Evolutionary conservation across 1,140 invertebrate genomes (phyloP), one percentile per base, ranked within the genome.

Genomic region (Holcopasites calliopsidis): DNA sequence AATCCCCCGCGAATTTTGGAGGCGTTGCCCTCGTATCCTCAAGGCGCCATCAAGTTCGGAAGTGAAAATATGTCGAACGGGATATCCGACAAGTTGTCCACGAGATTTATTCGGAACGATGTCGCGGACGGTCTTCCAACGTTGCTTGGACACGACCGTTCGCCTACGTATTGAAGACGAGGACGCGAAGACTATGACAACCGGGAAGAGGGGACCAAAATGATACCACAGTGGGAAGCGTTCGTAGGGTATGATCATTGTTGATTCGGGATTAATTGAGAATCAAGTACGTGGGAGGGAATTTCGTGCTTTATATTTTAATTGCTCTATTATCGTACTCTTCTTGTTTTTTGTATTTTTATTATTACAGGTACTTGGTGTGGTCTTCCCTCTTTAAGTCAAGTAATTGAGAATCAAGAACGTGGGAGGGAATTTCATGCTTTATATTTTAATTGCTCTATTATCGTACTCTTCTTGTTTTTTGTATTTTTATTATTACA

Each of bases 1-100:
- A 76, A 52, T 57, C 82, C 84, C 26, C 90, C 90, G 1, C 68
- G 90, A 28, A 86, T 91, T 31, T 70, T 91, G 55, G 88, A 91
- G 75, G 90, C 90, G 10, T 77, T 91, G 44, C 90, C 90, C 1
- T 87, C 86, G 5, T 88, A 88, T 69, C 83, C 86, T 0, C 73
- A 83, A 2, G 79, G 76, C 4, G 28, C 28, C 10, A 38, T 69
- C 11, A 68, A 73, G n/a, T 50, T 76, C 1, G 47, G 33, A 6
- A 47, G 40, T 1, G 70, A 57, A 4, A 1, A 44, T n/a, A 31
- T 28, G 0, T 78, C 77, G 2, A 49, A 79, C 0, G 28, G 13
- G 35, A 77, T 35, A 4, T 31, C 70, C 7, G 70, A 55, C 1
- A 80, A 70, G 8, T 11, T 80, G 1, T 74, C 68, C 13, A 23